Evolutionary conservation across 92 coral and sea anemone genomes (phyloP).

Genomic region (Siderastrea radians): DNA sequence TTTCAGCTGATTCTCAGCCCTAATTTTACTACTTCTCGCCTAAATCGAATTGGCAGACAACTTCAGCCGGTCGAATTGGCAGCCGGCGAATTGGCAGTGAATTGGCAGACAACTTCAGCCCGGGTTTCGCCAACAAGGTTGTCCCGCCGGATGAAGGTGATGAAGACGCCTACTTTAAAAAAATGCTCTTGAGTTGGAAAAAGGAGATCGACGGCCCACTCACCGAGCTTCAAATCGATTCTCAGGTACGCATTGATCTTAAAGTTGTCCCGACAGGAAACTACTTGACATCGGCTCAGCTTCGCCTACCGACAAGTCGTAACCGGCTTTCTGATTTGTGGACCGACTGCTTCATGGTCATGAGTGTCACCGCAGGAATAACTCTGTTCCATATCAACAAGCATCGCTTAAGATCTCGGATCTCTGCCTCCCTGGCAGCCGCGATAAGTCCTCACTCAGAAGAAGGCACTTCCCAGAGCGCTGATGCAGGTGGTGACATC

Average conservation of each 20-base stretch:
- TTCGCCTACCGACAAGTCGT: slow-evolving; percentile 32
- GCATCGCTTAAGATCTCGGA: slow-evolving; percentile 8
- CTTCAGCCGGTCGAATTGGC: too few relatives aligned
- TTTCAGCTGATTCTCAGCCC: too few relatives aligned
- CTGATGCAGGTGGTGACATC: neutral
- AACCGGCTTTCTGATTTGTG: slow-evolving; percentile 66
- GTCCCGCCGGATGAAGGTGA: slow-evolving; percentile 47
- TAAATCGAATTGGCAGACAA: too few relatives aligned
- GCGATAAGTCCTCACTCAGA: neutral
- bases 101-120: too few relatives aligned
- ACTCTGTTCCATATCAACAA: slow-evolving; percentile 13
- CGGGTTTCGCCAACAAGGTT: slow-evolving; percentile 53
- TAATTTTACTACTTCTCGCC: too few relatives aligned
- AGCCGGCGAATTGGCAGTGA: too few relatives aligned
- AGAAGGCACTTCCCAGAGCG: neutral
- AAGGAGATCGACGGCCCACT: neutral
- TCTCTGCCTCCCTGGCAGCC: neutral
- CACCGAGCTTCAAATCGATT: neutral
- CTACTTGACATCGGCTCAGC: neutral
- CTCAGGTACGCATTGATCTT: neutral
- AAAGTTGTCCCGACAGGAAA: slow-evolving; percentile 23
- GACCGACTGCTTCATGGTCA: slow-evolving; percentile 12
- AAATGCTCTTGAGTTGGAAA: slow-evolving; percentile 18
- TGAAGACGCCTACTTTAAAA: slow-evolving; percentile 12
- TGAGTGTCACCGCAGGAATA: neutral